Conservation (phyloP, 2,113 vertebrate species). For the Cavia porcellus region DNA sequence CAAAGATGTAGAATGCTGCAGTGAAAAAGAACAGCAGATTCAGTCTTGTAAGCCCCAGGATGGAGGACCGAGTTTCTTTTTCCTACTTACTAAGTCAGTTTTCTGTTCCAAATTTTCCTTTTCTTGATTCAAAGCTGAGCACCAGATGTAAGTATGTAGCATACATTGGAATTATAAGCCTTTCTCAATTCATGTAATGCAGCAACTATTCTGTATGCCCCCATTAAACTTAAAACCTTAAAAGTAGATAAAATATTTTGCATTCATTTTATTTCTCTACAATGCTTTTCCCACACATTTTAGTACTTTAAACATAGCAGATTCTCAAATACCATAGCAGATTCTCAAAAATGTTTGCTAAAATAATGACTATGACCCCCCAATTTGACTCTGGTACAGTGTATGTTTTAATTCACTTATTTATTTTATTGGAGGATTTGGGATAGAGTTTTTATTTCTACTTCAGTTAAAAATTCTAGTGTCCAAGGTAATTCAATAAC, state of each 20-base stretch:
- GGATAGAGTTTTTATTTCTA: background rate
- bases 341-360: background rate
- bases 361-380: background rate
- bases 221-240: background rate
- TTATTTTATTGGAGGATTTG: constrained; percentile 5
- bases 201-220: background rate
- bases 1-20: constrained; percentile 67
- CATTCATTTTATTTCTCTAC: background rate
- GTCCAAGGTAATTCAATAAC: background rate
- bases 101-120: background rate
- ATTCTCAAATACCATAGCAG: background rate
- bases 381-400: background rate
- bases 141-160: background rate
- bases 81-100: background rate
- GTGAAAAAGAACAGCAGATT: constrained; percentile 26
- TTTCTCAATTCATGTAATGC: background rate
- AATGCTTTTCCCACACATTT: background rate
- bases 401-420: background rate
- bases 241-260: background rate
- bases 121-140: background rate
- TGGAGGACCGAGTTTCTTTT: background rate
- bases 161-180: background rate
- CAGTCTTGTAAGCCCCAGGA: no score
- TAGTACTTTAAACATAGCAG: background rate
- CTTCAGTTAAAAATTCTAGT: background rate